phyloP scores from a whole-genome alignment of 2,888 invertebrate species.

The Psylliodes chrysocephalus region DNA sequence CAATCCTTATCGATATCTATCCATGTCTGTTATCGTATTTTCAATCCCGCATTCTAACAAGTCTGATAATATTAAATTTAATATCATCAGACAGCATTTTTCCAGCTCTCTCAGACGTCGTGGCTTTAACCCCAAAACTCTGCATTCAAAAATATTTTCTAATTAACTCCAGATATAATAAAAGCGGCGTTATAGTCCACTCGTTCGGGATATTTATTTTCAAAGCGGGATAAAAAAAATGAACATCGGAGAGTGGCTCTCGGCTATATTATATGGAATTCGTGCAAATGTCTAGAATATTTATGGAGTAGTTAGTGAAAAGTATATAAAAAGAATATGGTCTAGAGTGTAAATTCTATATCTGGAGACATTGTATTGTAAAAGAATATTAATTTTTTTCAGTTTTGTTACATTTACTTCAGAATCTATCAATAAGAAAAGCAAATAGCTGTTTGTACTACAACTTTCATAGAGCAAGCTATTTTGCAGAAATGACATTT shows the following conservation, averaged over 20 bases:
- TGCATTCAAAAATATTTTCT: slow-evolving; percentile 29
- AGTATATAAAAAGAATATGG: slow-evolving; percentile 12
- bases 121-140: slow-evolving; percentile 25
- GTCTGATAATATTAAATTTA: slow-evolving; percentile 18
- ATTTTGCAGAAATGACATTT: too few relatives aligned
- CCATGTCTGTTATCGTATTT: background rate
- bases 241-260: slow-evolving; percentile 17
- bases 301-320: slow-evolving; percentile 15
- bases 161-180: slow-evolving; percentile 32
- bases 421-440: too few relatives aligned
- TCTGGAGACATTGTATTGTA: too few relatives aligned
- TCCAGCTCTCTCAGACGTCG: slow-evolving; percentile 21
- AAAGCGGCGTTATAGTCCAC: slow-evolving; percentile 29
- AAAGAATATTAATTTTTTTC: too few relatives aligned
- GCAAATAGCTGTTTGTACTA: too few relatives aligned
- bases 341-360: too few relatives aligned
- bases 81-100: slow-evolving; percentile 19
- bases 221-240: slow-evolving; percentile 7
- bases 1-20: too few relatives aligned
- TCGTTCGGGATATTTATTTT: slow-evolving; percentile 25
- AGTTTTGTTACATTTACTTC: too few relatives aligned
- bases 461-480: too few relatives aligned
- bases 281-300: slow-evolving; percentile 14
- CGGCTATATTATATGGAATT: slow-evolving; percentile 18
- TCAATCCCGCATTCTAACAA: background rate